Percentiles rank a stretch among this genome's conserved stretches.
These are phyloP conservation scores for Eueides isabella DNA, from an alignment of 1,140 invertebrate genomes.

Conservation along the genomic window DNA sequence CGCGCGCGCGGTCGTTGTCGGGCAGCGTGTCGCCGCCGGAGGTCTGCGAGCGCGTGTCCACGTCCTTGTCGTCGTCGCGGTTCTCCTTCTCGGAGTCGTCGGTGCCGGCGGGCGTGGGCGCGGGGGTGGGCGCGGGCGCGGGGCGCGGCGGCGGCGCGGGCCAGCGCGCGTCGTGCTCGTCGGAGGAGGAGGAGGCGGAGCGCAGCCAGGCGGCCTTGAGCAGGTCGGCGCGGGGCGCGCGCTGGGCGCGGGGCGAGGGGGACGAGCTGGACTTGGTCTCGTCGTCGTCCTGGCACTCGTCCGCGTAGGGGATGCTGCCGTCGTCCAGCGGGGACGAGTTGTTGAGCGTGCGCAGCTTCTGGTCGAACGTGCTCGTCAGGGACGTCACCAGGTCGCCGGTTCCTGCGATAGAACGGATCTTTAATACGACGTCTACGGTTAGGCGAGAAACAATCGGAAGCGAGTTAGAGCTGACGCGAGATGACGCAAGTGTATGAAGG, in stretches of 20 bases:
- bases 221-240: conserved; percentile 59
- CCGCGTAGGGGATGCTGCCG: conserved; percentile 79
- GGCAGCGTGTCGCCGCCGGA: conserved; percentile 55
- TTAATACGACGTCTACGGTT: background rate
- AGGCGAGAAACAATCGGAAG: conserved; percentile 42
- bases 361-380: conserved; percentile 86
- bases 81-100: conserved; percentile 63
- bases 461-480: conserved; percentile 62
- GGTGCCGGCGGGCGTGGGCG: conserved; percentile 39
- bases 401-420: conserved; percentile 37
- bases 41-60: conserved; percentile 68
- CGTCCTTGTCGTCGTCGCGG: conserved; percentile 67
- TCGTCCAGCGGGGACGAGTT: conserved; percentile 80
- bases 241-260: conserved; percentile 60
- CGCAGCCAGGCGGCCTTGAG: conserved; percentile 73
- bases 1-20: conserved; percentile 60
- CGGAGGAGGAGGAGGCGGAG: conserved; percentile 62
- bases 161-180: conserved; percentile 60
- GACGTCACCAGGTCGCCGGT: conserved; percentile 85
- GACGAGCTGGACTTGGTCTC: conserved; percentile 67
- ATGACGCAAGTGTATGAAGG: conserved; percentile 42
- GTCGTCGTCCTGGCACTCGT: conserved; percentile 72
- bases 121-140: conserved; percentile 40
- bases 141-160: conserved; percentile 32
- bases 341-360: conserved; percentile 83